Conservation (phyloP, 2,797 vertebrate species). For the Morelia viridis region DNA sequence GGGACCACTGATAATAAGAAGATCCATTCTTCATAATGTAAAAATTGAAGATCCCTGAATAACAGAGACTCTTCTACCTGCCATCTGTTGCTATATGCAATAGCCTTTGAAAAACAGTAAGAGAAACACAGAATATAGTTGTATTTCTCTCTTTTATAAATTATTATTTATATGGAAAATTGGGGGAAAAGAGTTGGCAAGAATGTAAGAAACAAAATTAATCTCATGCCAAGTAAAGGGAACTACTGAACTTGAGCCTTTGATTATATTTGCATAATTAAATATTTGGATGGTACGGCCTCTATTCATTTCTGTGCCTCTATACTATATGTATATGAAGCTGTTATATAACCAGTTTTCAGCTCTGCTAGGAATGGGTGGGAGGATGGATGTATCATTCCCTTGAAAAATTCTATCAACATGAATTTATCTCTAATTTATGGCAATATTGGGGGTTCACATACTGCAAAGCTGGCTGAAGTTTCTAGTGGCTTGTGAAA, state of each 20-base stretch:
- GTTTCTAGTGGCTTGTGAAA: constrained; percentile 58
- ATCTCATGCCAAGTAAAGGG: constrained; percentile 26
- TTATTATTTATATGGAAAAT: neutral
- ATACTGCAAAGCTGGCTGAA: constrained; percentile 51
- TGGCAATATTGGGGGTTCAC: constrained; percentile 47
- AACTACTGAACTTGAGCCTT: constrained; percentile 59
- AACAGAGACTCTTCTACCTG: neutral
- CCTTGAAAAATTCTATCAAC: constrained; percentile 48
- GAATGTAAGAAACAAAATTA: neutral
- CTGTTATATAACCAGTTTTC: constrained; percentile 25
- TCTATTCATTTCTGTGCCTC: constrained; percentile 26
- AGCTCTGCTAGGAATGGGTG: constrained; percentile 20
- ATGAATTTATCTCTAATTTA: constrained; percentile 64
- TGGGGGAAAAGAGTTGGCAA: neutral
- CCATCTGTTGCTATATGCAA: neutral
- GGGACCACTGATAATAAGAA: neutral
- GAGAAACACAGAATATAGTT: neutral
- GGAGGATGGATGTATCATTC: constrained; percentile 29
- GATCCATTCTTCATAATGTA: neutral
- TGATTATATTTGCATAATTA: constrained; percentile 48
- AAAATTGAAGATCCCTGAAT: neutral
- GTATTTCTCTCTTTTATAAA: neutral
- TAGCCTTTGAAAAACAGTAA: neutral
- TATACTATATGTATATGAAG: constrained; percentile 5
- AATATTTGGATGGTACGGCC: constrained; percentile 40